Conservation (phyloP, 2,113 vertebrate genomes). For the Cinclus mexicanus region DNA sequence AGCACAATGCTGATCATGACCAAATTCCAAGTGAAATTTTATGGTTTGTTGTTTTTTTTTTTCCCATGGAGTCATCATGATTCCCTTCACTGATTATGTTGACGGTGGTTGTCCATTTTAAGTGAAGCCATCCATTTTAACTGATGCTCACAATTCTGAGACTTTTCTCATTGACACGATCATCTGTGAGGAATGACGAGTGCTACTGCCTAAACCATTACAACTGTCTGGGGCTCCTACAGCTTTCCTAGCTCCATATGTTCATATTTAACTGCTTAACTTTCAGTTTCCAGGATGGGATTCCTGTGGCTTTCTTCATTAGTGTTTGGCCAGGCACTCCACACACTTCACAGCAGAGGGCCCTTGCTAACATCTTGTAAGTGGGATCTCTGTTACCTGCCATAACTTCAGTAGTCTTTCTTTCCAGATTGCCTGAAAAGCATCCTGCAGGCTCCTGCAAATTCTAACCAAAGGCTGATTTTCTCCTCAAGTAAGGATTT, state of each 20-base stretch:
- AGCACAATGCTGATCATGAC: background rate
- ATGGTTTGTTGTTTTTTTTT: background rate
- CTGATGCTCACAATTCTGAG: background rate
- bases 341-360: constrained; percentile 33
- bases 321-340: constrained; percentile 3
- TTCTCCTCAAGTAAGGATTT: background rate
- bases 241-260: constrained; percentile 11
- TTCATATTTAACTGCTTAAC: constrained; percentile 36
- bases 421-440: constrained; percentile 21
- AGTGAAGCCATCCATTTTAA: background rate
- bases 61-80: background rate
- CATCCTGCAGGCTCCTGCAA: background rate
- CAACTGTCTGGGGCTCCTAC: background rate
- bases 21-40: background rate
- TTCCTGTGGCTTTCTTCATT: constrained; percentile 48
- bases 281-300: constrained; percentile 12
- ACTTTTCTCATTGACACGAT: background rate
- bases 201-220: background rate
- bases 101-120: background rate
- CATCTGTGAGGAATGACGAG: background rate
- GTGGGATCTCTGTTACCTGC: background rate
- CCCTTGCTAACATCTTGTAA: constrained; percentile 38
- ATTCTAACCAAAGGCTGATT: background rate
- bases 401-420: background rate
- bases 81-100: background rate